Percentiles rank a stretch among this genome's conserved stretches.
Conservation (phyloP, 2,113 vertebrate genomes). For the Sardina pilchardus region DNA sequence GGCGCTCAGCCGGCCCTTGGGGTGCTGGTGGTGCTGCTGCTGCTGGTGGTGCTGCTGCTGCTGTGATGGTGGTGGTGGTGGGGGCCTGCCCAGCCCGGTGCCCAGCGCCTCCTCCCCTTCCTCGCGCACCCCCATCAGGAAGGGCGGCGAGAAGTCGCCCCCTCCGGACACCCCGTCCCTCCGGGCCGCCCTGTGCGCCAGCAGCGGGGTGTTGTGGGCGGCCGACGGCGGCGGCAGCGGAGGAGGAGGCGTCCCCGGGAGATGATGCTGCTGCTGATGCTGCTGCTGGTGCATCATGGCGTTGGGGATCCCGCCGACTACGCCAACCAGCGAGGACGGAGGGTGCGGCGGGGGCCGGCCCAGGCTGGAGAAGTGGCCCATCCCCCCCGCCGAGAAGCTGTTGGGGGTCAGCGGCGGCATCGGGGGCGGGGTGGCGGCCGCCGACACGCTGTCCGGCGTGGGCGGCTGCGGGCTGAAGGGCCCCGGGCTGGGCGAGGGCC, state of each 20-base stretch:
- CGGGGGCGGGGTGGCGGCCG: slow-evolving; percentile 70
- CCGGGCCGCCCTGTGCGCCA: slow-evolving; percentile 4
- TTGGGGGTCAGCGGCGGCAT: slow-evolving; percentile 65
- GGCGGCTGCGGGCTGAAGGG: slow-evolving; percentile 80
- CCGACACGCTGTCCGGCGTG: slow-evolving; percentile 74
- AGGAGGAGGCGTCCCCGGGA: slow-evolving; percentile 29
- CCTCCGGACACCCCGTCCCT: neutral
- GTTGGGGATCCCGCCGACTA: neutral
- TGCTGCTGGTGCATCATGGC: slow-evolving; percentile 36
- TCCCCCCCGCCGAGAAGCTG: slow-evolving; percentile 52
- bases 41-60: slow-evolving; percentile 71
- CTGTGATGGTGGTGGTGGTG: slow-evolving; percentile 42
- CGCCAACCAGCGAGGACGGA: slow-evolving; percentile 13
- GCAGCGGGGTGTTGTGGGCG: neutral
- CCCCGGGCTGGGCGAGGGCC: slow-evolving; percentile 71
- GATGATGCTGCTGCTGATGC: neutral
- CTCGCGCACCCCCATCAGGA: slow-evolving; percentile 39
- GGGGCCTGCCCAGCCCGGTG: slow-evolving; percentile 51
- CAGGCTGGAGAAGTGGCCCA: slow-evolving; percentile 62
- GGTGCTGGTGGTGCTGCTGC: slow-evolving; percentile 58
- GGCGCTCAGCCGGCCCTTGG: slow-evolving; percentile 65
- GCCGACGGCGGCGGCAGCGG: slow-evolving; percentile 16
- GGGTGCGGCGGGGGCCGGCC: slow-evolving; percentile 65
- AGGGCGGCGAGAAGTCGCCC: slow-evolving; percentile 56
- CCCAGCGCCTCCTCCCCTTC: slow-evolving; percentile 65